A percentile compares a stretch with the other conserved stretches of the same genome.
Evolutionary conservation across 2,797 vertebrate genomes (phyloP).

Genomic region (Alfaro cultratus): DNA sequence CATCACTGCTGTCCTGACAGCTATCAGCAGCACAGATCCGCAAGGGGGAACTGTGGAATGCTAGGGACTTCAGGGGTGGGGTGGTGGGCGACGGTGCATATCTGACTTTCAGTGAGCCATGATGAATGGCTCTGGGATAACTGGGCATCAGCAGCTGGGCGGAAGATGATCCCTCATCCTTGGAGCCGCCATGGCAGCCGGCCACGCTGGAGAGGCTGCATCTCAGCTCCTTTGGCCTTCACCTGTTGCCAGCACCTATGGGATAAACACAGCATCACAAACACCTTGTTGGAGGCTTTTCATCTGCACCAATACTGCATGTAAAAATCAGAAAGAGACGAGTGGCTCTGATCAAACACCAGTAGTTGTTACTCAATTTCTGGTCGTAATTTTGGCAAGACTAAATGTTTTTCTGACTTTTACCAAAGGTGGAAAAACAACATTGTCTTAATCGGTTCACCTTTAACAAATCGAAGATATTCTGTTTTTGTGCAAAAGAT

Average conservation of each 20-base stretch:
- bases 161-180: constrained; percentile 63
- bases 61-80: constrained; percentile 28
- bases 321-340: not conserved
- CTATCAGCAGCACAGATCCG: constrained; percentile 46
- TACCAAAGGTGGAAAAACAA: not conserved
- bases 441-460: not conserved
- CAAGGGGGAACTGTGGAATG: constrained; percentile 65
- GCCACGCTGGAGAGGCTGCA: constrained; percentile 37
- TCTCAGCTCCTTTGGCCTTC: constrained; percentile 15
- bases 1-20: constrained; percentile 40
- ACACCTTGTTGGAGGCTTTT: constrained; percentile 4
- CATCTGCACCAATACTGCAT: not conserved
- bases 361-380: not conserved
- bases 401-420: not conserved
- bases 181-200: constrained; percentile 37
- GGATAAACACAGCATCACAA: constrained; percentile 48
- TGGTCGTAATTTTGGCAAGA: not conserved
- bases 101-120: constrained; percentile 73
- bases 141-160: constrained; percentile 75
- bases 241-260: constrained; percentile 66
- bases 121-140: constrained; percentile 71
- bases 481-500: constrained; percentile 9
- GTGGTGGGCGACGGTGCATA: constrained; percentile 41
- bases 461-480: not conserved
- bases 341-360: not conserved